Evolutionary conservation across 2,113 vertebrate genomes (phyloP).

Genomic region (Cololabis saira): DNA sequence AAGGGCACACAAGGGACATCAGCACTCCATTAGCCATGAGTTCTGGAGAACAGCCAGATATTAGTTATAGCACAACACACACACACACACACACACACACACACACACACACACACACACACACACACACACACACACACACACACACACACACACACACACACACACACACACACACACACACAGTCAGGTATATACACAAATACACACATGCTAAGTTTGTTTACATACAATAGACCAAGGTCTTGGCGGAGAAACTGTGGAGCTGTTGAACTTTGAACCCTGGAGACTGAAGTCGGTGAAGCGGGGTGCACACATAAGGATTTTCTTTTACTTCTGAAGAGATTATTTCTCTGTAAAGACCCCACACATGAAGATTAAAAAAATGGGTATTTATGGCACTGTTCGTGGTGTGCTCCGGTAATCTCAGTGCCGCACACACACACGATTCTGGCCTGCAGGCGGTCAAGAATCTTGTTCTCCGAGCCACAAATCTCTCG

Average conservation of each 20-base stretch:
- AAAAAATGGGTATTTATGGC: too few species aligned
- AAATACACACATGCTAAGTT: constrained; percentile 18
- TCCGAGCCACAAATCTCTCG: too few species aligned
- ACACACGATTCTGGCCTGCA: too few species aligned
- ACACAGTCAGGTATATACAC: background rate
- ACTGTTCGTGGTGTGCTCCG: too few species aligned
- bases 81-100: background rate
- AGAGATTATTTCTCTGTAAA: too few species aligned
- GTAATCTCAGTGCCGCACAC: too few species aligned
- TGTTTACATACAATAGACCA: constrained; percentile 22
- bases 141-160: background rate
- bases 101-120: background rate
- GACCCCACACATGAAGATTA: too few species aligned
- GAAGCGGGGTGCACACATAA: too few species aligned
- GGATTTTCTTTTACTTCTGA: too few species aligned
- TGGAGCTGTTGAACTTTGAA: constrained; percentile 13
- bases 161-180: background rate
- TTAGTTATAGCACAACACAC: constrained; percentile 4
- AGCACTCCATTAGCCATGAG: constrained; percentile 50
- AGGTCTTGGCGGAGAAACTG: constrained; percentile 3
- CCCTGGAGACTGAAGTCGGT: constrained; percentile 20
- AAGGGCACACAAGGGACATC: constrained; percentile 57
- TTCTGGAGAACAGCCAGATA: constrained; percentile 44
- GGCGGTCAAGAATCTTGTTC: too few species aligned
- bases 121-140: background rate